A percentile compares a stretch with the other conserved stretches of the same genome.
Evolutionary conservation across 2,888 invertebrate species (phyloP).

Genomic region (Trichopria drosophilae): DNA sequence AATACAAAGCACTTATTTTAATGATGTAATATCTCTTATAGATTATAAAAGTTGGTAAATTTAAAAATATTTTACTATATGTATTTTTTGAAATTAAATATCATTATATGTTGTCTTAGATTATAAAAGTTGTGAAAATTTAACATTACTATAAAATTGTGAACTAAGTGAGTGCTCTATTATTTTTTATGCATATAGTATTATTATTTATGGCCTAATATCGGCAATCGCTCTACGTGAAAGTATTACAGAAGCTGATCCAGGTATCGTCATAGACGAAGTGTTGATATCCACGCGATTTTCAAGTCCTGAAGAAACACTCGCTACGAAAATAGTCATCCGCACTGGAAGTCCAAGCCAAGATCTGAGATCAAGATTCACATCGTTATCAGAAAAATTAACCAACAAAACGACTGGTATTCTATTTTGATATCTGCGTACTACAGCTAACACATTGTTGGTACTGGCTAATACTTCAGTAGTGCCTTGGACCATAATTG

Average conservation of each 20-base stretch:
- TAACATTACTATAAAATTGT: no score
- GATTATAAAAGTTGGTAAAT: no score
- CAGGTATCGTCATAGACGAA: slow-evolving; percentile 30
- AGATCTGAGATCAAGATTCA: slow-evolving; percentile 37
- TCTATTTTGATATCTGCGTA: slow-evolving; percentile 36
- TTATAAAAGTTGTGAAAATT: no score
- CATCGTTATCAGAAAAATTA: slow-evolving; percentile 37
- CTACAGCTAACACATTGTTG: slow-evolving; percentile 42
- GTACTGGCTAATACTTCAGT: slow-evolving; percentile 46
- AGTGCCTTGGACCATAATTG: slow-evolving; percentile 58
- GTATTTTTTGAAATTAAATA: no score
- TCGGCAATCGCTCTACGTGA: no score
- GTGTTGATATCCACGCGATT: slow-evolving; percentile 21
- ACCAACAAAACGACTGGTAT: slow-evolving; percentile 39
- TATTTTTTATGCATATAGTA: no score
- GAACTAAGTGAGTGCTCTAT: no score
- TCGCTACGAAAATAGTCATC: slow-evolving; percentile 38
- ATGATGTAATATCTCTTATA: no score
- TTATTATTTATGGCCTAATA: no score
- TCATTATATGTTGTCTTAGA: no score
- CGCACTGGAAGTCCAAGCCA: slow-evolving; percentile 39
- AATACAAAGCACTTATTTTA: no score
- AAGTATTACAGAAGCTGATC: slow-evolving; percentile 38
- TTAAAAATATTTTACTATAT: no score
- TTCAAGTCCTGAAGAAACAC: slow-evolving; percentile 35